Evolutionary conservation across 2,113 vertebrate species (phyloP), one percentile per base, ranked within the genome.

Genomic region (Oreochromis niloticus): DNA sequence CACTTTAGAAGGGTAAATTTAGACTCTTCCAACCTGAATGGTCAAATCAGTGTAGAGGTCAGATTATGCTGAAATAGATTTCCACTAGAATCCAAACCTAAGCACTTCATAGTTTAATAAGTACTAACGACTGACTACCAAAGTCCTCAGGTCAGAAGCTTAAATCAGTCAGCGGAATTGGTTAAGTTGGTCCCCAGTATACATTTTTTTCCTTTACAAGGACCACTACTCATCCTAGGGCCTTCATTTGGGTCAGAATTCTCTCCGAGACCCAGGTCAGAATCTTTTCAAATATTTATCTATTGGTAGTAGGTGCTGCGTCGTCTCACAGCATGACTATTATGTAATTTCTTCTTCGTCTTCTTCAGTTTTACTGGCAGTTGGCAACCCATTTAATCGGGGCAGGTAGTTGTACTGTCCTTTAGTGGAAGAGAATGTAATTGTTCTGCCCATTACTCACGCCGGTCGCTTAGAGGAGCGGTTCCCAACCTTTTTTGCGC

Each of bases 31-130:
- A 52, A 50, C 10, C 46, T 52, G 16, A 78, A 78, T 34, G 27
- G 46, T 48, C 22, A 11, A 46, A 9, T 54, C 22, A 75, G 16
- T 39, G 73, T 50, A 80, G 71, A 27, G n/a, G 87, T 83, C 30
- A 61, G n/a, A 1, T 83, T 48, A 63, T 87, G 22, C 34, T 80
- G 39, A 61, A 30, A 46, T 82, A 13, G 61, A 68, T 48, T 50
- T 48, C 63, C 30, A 34, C 66, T 63, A 5, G 16, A 59, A 36
- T 61, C 22, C 55, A 71, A 81, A 73, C 80, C 57, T 66, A 48
- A 81, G 78, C 24, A 36, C 54, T 73, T 87, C 81, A 79, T 16
- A 57, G 61, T 83, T 80, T 89, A 88, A 92, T 93, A 78, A 85
- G 75, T 11, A 57, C 32, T 83, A 93, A 91, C 73, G 90, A 93